phyloP scores from a whole-genome alignment of 2,113 vertebrate genomes.

The Serinus canaria region DNA sequence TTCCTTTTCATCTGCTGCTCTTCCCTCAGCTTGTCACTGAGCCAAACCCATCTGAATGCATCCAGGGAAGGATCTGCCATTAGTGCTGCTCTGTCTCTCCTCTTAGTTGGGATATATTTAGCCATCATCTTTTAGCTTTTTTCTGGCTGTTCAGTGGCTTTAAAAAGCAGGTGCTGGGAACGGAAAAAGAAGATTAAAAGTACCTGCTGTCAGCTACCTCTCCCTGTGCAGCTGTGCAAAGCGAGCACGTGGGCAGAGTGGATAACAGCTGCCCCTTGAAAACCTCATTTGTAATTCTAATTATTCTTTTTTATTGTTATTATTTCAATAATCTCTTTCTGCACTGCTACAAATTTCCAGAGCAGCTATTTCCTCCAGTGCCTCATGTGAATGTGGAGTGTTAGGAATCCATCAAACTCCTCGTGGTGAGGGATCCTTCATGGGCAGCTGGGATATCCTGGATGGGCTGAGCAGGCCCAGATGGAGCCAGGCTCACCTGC shows the following conservation, averaged over 20 bases:
- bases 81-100: slow-evolving; percentile 9
- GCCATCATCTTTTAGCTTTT: not conserved
- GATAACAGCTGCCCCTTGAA: slow-evolving; percentile 59
- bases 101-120: slow-evolving; percentile 55
- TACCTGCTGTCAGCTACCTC: slow-evolving; percentile 20
- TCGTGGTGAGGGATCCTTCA: not conserved
- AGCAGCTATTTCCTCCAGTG: slow-evolving; percentile 38
- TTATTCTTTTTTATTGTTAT: not conserved
- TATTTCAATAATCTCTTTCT: slow-evolving; percentile 46
- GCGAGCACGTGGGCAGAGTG: not conserved
- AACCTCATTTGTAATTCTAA: slow-evolving; percentile 64
- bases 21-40: not conserved
- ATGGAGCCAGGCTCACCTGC: not conserved
- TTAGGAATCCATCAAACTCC: not conserved
- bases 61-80: slow-evolving; percentile 32
- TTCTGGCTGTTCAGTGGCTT: not conserved
- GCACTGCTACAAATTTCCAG: slow-evolving; percentile 9
- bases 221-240: not conserved
- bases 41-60: slow-evolving; percentile 40
- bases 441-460: not conserved
- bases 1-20: not conserved
- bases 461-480: not conserved
- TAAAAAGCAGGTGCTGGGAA: slow-evolving; percentile 35
- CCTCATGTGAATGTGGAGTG: not conserved
- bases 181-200: slow-evolving; percentile 34